Percentiles rank a stretch among this genome's conserved stretches.
These are phyloP conservation scores for Ploceus nigricollis DNA, from an alignment of 2,113 vertebrate genomes.

Conservation along the genomic window DNA sequence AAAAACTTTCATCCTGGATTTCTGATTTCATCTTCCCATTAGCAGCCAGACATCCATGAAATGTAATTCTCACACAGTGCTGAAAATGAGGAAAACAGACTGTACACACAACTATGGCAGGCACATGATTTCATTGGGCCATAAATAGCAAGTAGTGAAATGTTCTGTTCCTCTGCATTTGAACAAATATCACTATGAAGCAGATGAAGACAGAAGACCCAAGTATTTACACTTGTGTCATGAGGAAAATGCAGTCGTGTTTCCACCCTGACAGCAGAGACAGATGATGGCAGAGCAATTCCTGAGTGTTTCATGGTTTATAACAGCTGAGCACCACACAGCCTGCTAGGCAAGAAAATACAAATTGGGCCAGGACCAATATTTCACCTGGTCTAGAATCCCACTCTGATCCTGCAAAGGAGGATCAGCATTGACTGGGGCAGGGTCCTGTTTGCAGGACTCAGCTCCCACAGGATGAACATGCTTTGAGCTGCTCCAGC, in stretches of 20 bases:
- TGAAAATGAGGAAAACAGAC: not conserved
- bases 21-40: constrained; percentile 21
- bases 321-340: not conserved
- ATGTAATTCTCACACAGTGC: not conserved
- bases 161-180: not conserved
- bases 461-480: not conserved
- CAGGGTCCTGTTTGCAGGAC: not conserved
- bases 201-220: not conserved
- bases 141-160: constrained; percentile 27
- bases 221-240: not conserved
- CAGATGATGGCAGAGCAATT: not conserved
- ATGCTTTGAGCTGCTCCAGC: not conserved
- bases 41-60: constrained; percentile 17
- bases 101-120: not conserved
- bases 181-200: not conserved
- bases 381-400: not conserved
- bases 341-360: not conserved
- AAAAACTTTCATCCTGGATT: not conserved
- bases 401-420: not conserved
- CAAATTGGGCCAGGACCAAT: not conserved
- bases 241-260: not conserved
- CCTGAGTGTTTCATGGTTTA: not conserved
- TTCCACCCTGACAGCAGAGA: not conserved
- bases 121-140: not conserved
- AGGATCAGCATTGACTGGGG: not conserved